Evolutionary conservation across 2,888 invertebrate genomes (phyloP), one percentile per base, ranked within the genome.

Genomic region (Hydriomena furcata): DNA sequence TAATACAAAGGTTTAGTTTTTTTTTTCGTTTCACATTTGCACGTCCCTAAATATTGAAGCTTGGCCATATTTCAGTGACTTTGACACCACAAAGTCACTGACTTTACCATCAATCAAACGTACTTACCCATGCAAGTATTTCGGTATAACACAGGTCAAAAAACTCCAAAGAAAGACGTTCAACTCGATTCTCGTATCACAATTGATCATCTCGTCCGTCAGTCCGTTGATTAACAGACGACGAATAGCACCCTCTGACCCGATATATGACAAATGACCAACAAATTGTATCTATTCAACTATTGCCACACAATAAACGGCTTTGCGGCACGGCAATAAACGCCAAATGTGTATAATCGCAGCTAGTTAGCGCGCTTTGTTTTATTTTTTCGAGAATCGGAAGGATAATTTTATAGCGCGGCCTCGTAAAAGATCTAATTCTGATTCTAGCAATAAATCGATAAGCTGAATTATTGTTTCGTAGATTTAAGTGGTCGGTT

Each of bases 211-310:
- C 73, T 64, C 58, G 66, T 73, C 77, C 68, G 77, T 74, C 76
- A 51, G 61, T 74, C 55, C 66, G 74, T 80, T 82, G 82, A 82
- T 84, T 80, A 82, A 71, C 72, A 73, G 68, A 73, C 77, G 77
- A 76, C 78, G 76, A 71, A 79, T 82, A 70, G 65, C 76, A 73
- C 79, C 80, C 81, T 79, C 68, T 79, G 83, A 82, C 82, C 79
- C 66, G 49, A 58, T 62, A 54, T 65, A 76, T 84, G 84, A 84
- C 84, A 84, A 84, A 84, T 82, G 79, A 73, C 78, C 76, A 72
- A 66, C 65, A 73, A 73, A 71, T 74, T 68, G 69, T 65, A 64
- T 53, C 47, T 58, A 63, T 62, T 58, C 51, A 59, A 54, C 57
- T 53, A 51, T 2, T n/a, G 44, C 3, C 36, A 53, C 37, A 6